Conservation (phyloP, 2,888 invertebrate species). For the Drosophila mimica region DNA sequence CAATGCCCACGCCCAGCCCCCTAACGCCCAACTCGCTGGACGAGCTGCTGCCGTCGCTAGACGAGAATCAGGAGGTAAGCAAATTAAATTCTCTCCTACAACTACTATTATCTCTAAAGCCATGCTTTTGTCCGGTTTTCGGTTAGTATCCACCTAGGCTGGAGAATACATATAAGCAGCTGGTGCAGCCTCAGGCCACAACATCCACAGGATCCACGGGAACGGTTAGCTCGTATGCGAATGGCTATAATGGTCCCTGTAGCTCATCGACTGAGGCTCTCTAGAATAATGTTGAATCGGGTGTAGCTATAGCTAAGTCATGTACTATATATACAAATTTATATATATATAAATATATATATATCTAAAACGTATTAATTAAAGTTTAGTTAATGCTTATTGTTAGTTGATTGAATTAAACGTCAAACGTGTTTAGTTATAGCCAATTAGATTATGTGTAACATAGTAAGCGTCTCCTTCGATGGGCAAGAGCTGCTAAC, state of each 20-base stretch:
- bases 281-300: constrained; percentile 43
- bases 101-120: not conserved
- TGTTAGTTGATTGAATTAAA: constrained; percentile 60
- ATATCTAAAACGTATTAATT: constrained; percentile 19
- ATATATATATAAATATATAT: constrained; percentile 4
- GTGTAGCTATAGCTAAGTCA: constrained; percentile 26
- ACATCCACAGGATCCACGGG: constrained; percentile 22
- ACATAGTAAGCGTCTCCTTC: constrained; percentile 67
- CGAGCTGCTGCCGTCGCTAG: constrained; percentile 92
- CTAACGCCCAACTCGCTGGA: constrained; percentile 93
- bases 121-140: not conserved
- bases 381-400: constrained; percentile 49
- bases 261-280: constrained; percentile 87
- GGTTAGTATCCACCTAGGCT: constrained; percentile 71
- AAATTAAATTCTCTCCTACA: not conserved
- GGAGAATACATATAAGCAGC: constrained; percentile 67
- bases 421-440: constrained; percentile 76
- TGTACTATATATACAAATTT: constrained; percentile 17
- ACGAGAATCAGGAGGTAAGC: constrained; percentile 91
- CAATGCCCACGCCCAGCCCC: constrained; percentile 88
- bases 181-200: constrained; percentile 63
- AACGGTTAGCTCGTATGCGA: constrained; percentile 29
- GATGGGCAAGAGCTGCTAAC: constrained; percentile 36
- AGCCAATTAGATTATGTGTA: constrained; percentile 75
- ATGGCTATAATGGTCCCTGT: constrained; percentile 85